A percentile compares a stretch with the other conserved stretches of the same genome.
Evolutionary conservation across 2,113 vertebrate genomes (phyloP).

Genomic region (Grammomys dolichurus): DNA sequence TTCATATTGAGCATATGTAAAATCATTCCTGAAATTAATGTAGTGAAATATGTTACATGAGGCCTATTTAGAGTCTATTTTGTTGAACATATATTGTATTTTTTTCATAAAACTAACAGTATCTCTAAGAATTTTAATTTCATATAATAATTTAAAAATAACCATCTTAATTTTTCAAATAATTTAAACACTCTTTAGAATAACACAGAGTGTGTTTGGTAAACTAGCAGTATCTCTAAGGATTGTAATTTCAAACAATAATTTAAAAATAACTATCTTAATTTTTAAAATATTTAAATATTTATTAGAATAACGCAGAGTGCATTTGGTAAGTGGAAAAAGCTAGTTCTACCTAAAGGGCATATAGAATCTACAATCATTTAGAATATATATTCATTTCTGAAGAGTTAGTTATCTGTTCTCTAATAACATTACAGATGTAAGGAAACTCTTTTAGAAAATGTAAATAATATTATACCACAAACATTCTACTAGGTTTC

Average conservation of each 20-base stretch:
- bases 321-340: neutral
- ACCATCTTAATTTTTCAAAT: neutral
- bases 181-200: conserved; percentile 8
- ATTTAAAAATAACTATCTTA: neutral
- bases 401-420: neutral
- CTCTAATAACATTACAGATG: neutral
- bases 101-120: conserved; percentile 15
- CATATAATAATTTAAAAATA: neutral
- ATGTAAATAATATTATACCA: neutral
- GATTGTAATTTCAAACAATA: neutral
- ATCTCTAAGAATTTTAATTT: neutral
- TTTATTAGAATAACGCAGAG: neutral
- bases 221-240: neutral
- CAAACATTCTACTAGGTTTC: neutral
- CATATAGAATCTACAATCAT: neutral
- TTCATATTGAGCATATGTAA: neutral
- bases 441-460: neutral
- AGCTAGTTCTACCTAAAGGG: conserved; percentile 13
- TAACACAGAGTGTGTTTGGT: neutral
- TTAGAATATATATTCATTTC: neutral
- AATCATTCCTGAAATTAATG: conserved; percentile 6
- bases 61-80: neutral
- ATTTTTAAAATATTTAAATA: conserved; percentile 31
- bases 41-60: neutral
- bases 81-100: conserved; percentile 33